Evolutionary conservation across 2,888 invertebrate genomes (phyloP).

Genomic region (Aphrophora alni): DNA sequence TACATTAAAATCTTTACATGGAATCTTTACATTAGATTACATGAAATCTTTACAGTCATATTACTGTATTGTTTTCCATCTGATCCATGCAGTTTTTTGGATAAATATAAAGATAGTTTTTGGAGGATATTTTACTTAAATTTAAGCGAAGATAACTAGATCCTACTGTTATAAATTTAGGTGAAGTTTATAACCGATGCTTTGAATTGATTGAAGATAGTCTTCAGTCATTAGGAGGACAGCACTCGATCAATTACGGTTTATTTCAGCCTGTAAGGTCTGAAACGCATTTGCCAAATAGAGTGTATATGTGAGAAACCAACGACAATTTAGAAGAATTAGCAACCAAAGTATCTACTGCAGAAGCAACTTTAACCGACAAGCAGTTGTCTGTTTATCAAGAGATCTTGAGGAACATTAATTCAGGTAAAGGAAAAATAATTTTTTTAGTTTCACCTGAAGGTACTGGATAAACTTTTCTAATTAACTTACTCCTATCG

Average conservation of each 20-base stretch:
- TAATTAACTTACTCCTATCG: background rate
- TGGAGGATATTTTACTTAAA: background rate
- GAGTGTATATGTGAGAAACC: background rate
- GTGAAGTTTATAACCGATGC: too few relatives aligned
- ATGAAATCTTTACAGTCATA: too few relatives aligned
- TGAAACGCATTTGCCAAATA: background rate
- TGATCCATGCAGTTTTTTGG: too few relatives aligned
- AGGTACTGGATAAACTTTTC: background rate
- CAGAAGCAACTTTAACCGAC: too few relatives aligned
- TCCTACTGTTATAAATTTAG: too few relatives aligned
- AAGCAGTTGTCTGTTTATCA: slow-evolving; percentile 2
- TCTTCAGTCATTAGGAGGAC: background rate
- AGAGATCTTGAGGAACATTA: background rate
- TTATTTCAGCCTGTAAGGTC: background rate
- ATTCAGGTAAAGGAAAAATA: background rate
- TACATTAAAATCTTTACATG: background rate
- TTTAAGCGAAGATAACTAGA: background rate
- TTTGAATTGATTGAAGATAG: background rate
- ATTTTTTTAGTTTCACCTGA: slow-evolving; percentile 4
- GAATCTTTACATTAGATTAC: background rate
- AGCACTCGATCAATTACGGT: background rate
- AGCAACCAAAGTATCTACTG: too few relatives aligned
- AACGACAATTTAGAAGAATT: too few relatives aligned
- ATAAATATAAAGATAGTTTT: background rate
- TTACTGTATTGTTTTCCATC: too few relatives aligned